Evolutionary conservation across 2,113 vertebrate species (phyloP).

Genomic region (Eurystomus gularis): DNA sequence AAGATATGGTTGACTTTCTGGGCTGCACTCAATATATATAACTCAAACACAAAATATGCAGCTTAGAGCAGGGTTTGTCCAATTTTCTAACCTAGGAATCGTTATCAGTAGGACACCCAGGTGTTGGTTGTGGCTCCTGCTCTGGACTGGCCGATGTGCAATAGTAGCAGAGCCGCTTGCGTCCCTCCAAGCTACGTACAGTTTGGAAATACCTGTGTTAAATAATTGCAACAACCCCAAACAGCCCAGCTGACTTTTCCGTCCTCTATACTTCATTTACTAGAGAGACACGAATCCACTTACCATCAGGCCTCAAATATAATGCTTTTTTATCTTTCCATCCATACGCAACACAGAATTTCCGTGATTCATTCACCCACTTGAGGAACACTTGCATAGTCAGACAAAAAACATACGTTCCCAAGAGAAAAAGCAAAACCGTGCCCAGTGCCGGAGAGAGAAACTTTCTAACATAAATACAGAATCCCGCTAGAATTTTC

Average conservation of each 20-base stretch:
- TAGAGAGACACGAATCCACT: background rate
- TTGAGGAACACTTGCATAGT: background rate
- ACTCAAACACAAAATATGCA: background rate
- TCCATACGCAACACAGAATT: background rate
- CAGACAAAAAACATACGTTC: constrained; percentile 8
- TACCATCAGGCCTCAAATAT: background rate
- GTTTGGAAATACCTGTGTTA: background rate
- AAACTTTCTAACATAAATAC: background rate
- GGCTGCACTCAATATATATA: no score
- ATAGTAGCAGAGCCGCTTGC: background rate
- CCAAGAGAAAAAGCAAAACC: constrained; percentile 29
- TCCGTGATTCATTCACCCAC: constrained; percentile 49
- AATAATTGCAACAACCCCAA: background rate
- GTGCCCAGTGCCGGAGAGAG: background rate
- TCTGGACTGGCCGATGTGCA: background rate
- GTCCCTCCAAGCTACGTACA: background rate
- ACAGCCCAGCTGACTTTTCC: constrained; percentile 8
- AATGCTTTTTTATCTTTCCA: background rate
- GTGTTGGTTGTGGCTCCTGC: background rate
- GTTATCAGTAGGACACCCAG: background rate
- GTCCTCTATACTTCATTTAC: background rate
- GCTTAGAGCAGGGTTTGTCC: background rate
- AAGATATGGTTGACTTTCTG: no score
- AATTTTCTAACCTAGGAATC: background rate
- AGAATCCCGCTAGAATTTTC: background rate